Conservation (phyloP, 2,797 vertebrate species). For the Chromobotia macracanthus region DNA sequence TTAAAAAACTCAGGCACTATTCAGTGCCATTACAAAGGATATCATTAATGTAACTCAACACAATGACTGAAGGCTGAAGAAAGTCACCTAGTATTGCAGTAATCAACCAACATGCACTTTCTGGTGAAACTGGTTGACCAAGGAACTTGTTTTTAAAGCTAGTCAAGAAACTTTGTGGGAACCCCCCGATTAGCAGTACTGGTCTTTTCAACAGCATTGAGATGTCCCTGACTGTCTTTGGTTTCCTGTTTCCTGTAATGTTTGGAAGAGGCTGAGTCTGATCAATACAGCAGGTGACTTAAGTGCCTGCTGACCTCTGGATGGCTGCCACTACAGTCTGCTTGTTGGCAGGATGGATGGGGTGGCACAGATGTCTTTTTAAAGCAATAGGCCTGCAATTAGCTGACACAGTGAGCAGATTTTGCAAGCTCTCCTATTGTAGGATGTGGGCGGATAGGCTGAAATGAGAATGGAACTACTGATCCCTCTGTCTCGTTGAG, state of each 20-base stretch:
- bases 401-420: slow-evolving; percentile 76
- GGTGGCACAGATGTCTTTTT: slow-evolving; percentile 69
- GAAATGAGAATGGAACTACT: slow-evolving; percentile 79
- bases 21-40: too few relatives aligned
- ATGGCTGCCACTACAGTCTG: slow-evolving; percentile 69
- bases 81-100: too few relatives aligned
- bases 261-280: not conserved
- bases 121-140: too few relatives aligned
- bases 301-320: slow-evolving; percentile 72
- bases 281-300: slow-evolving; percentile 1
- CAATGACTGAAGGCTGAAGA: too few relatives aligned
- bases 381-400: slow-evolving; percentile 73
- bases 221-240: too few relatives aligned
- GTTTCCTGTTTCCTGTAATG: not conserved
- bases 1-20: too few relatives aligned
- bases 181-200: too few relatives aligned
- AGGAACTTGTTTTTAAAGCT: too few relatives aligned
- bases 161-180: too few relatives aligned
- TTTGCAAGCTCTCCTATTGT: slow-evolving; percentile 83
- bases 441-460: slow-evolving; percentile 67
- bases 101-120: too few relatives aligned
- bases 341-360: slow-evolving; percentile 57
- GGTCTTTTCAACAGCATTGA: too few relatives aligned
- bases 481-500: slow-evolving; percentile 69
- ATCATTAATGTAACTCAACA: too few relatives aligned